A percentile compares a stretch with the other conserved stretches of the same genome.
Conservation (phyloP, 2,888 invertebrate species). For the Lycia hirtaria region DNA sequence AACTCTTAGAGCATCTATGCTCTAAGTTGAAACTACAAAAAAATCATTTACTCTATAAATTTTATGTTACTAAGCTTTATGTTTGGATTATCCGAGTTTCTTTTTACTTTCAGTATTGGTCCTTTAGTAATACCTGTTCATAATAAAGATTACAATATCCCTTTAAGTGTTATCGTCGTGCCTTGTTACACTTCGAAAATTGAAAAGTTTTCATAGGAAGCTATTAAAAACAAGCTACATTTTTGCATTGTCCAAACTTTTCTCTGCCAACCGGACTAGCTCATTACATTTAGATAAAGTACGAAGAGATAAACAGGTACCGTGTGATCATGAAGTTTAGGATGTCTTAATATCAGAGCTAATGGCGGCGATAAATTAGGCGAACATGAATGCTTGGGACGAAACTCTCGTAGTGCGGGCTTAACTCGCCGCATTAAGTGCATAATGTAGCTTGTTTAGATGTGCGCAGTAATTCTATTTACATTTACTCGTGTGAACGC, state of each 20-base stretch:
- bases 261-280: not conserved
- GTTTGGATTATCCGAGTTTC: too few species aligned
- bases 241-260: not conserved
- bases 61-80: too few species aligned
- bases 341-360: conserved; percentile 68
- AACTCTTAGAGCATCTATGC: too few species aligned
- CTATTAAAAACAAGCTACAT: not conserved
- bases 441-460: conserved; percentile 54
- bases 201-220: not conserved
- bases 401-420: conserved; percentile 54
- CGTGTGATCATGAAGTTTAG: conserved; percentile 56
- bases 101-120: too few species aligned
- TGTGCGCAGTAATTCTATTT: conserved; percentile 70
- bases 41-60: too few species aligned
- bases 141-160: too few species aligned
- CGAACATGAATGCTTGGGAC: conserved; percentile 62
- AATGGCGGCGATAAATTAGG: conserved; percentile 64
- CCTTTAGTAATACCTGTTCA: too few species aligned
- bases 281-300: conserved; percentile 36
- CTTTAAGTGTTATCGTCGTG: too few species aligned
- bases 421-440: conserved; percentile 60
- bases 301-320: conserved; percentile 49
- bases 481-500: conserved; percentile 60
- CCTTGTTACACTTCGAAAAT: not conserved
- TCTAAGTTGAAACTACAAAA: too few species aligned